phyloP scores from a whole-genome alignment of 2,888 invertebrate genomes.

The Amiota minor region DNA sequence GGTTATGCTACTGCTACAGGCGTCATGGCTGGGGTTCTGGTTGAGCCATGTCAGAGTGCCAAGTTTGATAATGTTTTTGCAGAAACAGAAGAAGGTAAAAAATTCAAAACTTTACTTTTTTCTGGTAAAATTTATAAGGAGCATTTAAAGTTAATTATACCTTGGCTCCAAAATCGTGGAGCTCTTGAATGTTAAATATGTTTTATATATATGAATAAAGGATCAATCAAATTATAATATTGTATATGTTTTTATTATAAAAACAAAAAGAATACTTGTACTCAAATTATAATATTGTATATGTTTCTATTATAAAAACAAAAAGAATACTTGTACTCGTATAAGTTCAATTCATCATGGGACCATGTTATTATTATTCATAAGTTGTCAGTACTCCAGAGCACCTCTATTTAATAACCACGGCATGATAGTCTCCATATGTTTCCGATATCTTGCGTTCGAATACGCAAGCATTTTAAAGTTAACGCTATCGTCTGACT shows the following conservation, averaged over 20 bases:
- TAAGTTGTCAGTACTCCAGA: conserved; percentile 37
- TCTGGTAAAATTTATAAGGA: conserved; percentile 55
- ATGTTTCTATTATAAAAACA: too few species aligned
- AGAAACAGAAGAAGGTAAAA: conserved; percentile 27
- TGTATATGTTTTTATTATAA: too few species aligned
- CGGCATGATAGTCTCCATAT: conserved; percentile 59
- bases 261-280: too few species aligned
- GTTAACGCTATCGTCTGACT: conserved; percentile 40
- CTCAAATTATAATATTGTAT: too few species aligned
- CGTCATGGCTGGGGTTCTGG: conserved; percentile 56
- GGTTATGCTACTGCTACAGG: conserved; percentile 39
- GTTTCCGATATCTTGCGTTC: conserved; percentile 59
- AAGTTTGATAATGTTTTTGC: conserved; percentile 62
- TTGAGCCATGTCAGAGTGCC: conserved; percentile 64
- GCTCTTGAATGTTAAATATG: too few species aligned
- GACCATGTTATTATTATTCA: too few species aligned
- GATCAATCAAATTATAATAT: too few species aligned
- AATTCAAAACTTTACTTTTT: conserved; percentile 59
- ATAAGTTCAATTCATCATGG: too few species aligned
- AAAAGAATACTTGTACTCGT: too few species aligned
- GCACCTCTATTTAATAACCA: conserved; percentile 64
- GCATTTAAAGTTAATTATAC: conserved; percentile 59
- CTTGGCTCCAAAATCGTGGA: conserved; percentile 68
- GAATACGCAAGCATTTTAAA: conserved; percentile 52
- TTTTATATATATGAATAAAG: too few species aligned